These are phyloP conservation scores for Parasteatoda tepidariorum DNA, from an alignment of 1,140 invertebrate species.

Conservation along the genomic window DNA sequence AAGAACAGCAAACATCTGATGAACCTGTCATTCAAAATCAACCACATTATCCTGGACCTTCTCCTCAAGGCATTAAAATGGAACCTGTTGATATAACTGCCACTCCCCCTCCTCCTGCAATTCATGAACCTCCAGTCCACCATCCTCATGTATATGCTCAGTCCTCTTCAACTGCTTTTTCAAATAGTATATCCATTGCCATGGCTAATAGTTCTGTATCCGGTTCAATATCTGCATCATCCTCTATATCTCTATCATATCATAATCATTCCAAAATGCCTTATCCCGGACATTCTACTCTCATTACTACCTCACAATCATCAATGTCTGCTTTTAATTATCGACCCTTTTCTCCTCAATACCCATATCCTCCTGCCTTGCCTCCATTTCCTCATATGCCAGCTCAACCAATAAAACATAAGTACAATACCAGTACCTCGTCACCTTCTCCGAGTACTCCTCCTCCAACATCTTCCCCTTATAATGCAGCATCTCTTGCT, in stretches of 20 bases:
- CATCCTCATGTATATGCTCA: conserved; percentile 41
- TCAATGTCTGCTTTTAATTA: conserved; percentile 56
- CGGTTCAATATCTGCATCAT: conserved; percentile 57
- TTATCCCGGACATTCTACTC: conserved; percentile 48
- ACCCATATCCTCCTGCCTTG: conserved; percentile 45
- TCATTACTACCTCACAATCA: conserved; percentile 52
- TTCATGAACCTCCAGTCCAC: conserved; percentile 42
- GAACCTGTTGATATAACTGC: conserved; percentile 52
- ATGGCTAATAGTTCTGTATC: conserved; percentile 49
- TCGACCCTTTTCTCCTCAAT: conserved; percentile 53
- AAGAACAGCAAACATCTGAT: conserved; percentile 7
- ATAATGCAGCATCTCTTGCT: not conserved
- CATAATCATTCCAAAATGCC: conserved; percentile 53
- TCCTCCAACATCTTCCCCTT: conserved; percentile 55
- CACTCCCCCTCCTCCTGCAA: conserved; percentile 40
- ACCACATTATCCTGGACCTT: conserved; percentile 39
- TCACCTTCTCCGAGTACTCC: conserved; percentile 49
- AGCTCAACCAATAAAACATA: conserved; percentile 36
- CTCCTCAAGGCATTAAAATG: conserved; percentile 59
- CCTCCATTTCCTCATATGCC: conserved; percentile 55
- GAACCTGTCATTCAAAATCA: conserved; percentile 28
- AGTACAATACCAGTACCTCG: conserved; percentile 24
- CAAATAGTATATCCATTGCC: conserved; percentile 53
- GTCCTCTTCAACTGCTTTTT: conserved; percentile 33
- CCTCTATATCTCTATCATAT: conserved; percentile 56